Conservation (phyloP, 2,113 vertebrate species). For the Atractosteus spatula region DNA sequence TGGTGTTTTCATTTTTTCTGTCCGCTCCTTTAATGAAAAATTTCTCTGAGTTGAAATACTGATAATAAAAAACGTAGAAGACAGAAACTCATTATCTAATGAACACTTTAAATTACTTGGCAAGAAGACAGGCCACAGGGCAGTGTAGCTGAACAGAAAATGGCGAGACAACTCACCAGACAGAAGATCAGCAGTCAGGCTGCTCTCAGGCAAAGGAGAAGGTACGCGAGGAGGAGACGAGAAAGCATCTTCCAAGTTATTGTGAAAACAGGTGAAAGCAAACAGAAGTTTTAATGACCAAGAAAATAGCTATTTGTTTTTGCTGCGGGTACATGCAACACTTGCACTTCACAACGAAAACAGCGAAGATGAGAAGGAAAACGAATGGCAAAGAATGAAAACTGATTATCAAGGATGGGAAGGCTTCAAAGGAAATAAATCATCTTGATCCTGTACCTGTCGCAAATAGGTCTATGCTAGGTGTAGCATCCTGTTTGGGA, state of each 20-base stretch:
- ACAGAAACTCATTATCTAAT: background rate
- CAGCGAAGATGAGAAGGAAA: constrained; percentile 51
- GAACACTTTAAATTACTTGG: background rate
- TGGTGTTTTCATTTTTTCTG: too few species aligned
- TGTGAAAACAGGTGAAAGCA: constrained; percentile 42
- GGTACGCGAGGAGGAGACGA: constrained; percentile 88
- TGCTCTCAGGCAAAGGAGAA: constrained; percentile 90
- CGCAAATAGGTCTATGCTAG: constrained; percentile 98
- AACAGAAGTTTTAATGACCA: constrained; percentile 30
- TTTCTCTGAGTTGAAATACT: background rate
- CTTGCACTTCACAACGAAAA: constrained; percentile 56
- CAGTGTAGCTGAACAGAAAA: background rate
- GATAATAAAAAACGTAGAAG: background rate
- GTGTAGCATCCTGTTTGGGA: constrained; percentile 89
- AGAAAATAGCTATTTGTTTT: constrained; percentile 30
- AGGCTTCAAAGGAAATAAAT: constrained; percentile 41
- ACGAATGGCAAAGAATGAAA: constrained; percentile 45
- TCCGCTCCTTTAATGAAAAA: background rate
- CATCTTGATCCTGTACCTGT: constrained; percentile 80
- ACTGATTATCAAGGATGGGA: constrained; percentile 55
- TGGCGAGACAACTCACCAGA: constrained; percentile 78
- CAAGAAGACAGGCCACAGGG: background rate
- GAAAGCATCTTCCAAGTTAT: constrained; percentile 85
- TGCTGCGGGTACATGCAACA: constrained; percentile 58
- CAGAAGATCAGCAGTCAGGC: constrained; percentile 86